Evolutionary conservation across 2,888 invertebrate species (phyloP), one percentile per base, ranked within the genome.

Genomic region (Plagodis dolabraria): DNA sequence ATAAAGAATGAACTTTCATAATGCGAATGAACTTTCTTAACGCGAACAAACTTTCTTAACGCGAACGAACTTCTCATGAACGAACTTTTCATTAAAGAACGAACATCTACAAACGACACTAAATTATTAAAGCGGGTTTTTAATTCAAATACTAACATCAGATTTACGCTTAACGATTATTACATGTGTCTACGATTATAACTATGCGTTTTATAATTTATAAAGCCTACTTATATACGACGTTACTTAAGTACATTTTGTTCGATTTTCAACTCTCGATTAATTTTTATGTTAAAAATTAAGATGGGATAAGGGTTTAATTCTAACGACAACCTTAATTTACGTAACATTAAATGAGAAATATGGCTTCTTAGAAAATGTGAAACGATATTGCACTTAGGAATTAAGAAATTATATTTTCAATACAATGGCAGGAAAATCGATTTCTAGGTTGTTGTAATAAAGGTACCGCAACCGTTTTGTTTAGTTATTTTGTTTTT

Each of bases 221-320:
- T 91, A 90, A 92, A 92, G 92, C 92, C 88, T 92, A 92, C 89
- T 88, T 90, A 91, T 80, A 86, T 49, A 83, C 86, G 82, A 90
- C 80, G 80, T 90, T 89, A 89, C 89, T 92, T 92, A 92, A 92
- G 92, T 92, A 92, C 92, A 89, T 89, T 89, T 89, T 91, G 89
- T 90, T 92, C 88, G 85, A 89, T 88, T 87, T 84, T 78, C 71
- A 78, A 64, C 78, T 83, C 83, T 86, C 85, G 85, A 86, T 85
- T 61, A 53, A 11, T 53, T 56, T 78, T 80, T 73, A 77, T 70
- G 80, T 77, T 82, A 82, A 77, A 85, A 82, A 81, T 75, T 84
- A 85, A 82, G 82, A 84, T 86, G 85, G 83, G 84, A 85, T 85
- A 85, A 79, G 80, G 77, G 75, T 86, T 82, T 81, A n/a, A 85